Conservation (phyloP, 2,797 vertebrate genomes). For the Nyctalus aviator region DNA sequence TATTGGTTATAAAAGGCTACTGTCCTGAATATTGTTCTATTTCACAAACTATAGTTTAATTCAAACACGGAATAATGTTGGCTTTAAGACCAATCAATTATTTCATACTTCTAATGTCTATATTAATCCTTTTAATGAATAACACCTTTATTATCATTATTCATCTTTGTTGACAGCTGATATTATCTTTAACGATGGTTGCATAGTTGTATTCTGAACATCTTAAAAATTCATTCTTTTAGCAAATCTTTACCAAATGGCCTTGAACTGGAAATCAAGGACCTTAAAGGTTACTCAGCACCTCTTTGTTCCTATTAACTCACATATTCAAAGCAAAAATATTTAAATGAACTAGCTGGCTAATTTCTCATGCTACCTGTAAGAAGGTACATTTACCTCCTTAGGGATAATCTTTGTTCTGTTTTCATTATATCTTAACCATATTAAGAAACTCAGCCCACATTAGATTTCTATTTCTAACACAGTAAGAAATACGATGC, state of each 20-base stretch:
- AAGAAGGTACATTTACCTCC: background rate
- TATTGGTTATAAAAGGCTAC: background rate
- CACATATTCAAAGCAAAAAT: background rate
- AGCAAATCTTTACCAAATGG: conserved; percentile 19
- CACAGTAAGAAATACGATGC: background rate
- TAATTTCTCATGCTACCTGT: background rate
- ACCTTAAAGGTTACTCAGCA: background rate
- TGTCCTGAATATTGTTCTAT: background rate
- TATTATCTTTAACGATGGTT: background rate
- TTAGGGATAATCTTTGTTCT: background rate
- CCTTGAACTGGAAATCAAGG: background rate
- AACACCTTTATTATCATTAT: background rate
- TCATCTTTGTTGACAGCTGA: background rate
- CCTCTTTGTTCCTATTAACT: background rate
- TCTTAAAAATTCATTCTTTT: conserved; percentile 3
- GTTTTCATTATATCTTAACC: background rate
- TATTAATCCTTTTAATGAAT: conserved; percentile 3
- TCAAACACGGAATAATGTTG: background rate
- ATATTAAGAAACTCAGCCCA: background rate
- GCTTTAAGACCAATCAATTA: background rate
- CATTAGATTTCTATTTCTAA: conserved; percentile 19
- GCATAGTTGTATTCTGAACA: background rate
- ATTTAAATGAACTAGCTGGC: conserved; percentile 4
- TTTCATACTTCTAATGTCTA: background rate
- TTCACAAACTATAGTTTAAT: background rate